phyloP scores from a whole-genome alignment of 1,140 invertebrate species.

The Polypedilum vanderplanki region DNA sequence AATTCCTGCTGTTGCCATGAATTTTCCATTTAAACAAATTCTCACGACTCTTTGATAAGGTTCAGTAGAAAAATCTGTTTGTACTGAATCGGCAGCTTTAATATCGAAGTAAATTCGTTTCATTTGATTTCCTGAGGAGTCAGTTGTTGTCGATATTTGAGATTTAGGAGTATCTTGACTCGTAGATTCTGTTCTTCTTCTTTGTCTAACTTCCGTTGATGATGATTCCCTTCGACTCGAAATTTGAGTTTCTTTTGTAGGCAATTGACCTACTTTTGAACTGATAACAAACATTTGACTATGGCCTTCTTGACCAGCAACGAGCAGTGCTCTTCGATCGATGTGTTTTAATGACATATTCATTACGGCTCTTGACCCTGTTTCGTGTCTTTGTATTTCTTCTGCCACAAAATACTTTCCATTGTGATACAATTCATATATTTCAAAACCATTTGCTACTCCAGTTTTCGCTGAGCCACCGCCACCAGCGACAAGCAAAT shows the following conservation, averaged over 20 bases:
- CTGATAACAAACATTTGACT: slow-evolving; percentile 83
- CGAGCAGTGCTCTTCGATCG: slow-evolving; percentile 60
- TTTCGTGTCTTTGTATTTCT: slow-evolving; percentile 81
- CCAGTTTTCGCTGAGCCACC: slow-evolving; percentile 93
- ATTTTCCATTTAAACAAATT: slow-evolving; percentile 63
- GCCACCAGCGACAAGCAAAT: slow-evolving; percentile 90
- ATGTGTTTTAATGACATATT: slow-evolving; percentile 65
- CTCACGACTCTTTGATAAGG: slow-evolving; percentile 80
- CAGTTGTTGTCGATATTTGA: slow-evolving; percentile 34
- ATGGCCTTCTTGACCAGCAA: slow-evolving; percentile 83
- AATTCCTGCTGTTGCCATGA: slow-evolving; percentile 84
- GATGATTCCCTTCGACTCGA: slow-evolving; percentile 26
- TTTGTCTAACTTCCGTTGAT: slow-evolving; percentile 3
- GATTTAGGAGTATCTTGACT: neutral
- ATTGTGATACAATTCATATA: slow-evolving; percentile 81
- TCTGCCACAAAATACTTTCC: slow-evolving; percentile 72
- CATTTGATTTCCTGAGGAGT: slow-evolving; percentile 45
- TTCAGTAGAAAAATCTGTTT: slow-evolving; percentile 66
- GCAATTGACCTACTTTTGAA: slow-evolving; percentile 50
- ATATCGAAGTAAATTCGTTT: slow-evolving; percentile 65
- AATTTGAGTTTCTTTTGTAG: slow-evolving; percentile 36
- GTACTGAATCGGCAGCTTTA: slow-evolving; percentile 64
- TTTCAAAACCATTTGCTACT: slow-evolving; percentile 91
- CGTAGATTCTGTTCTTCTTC: slow-evolving; percentile 35
- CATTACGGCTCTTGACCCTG: slow-evolving; percentile 84